A percentile compares a stretch with the other conserved stretches of the same genome.
phyloP scores from a whole-genome alignment of 37 sponge, comb jelly and placozoan species.

The Halichondria panicea region DNA sequence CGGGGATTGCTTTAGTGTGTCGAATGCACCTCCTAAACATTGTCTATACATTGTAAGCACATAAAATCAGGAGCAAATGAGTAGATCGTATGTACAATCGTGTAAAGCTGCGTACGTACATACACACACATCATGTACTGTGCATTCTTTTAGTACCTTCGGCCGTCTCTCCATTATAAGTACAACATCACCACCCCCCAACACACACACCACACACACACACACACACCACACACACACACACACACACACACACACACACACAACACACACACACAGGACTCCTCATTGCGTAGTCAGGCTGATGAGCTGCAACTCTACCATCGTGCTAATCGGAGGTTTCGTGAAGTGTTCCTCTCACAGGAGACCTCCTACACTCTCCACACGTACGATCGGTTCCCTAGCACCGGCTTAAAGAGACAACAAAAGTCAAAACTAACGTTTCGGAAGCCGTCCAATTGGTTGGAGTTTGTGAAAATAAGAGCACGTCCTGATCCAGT shows the following conservation, averaged over 20 bases:
- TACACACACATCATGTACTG: neutral
- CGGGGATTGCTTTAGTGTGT: no score
- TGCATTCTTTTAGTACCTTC: neutral
- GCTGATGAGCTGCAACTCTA: slow-evolving; percentile 71
- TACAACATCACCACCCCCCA: no score
- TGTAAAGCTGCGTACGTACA: neutral
- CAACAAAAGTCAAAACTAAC: slow-evolving; percentile 8
- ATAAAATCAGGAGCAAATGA: no score
- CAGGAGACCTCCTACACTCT: slow-evolving; percentile 44
- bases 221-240: no score
- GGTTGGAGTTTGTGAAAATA: slow-evolving; percentile 34
- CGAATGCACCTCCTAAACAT: no score
- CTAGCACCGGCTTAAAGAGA: neutral
- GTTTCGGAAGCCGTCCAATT: slow-evolving; percentile 63
- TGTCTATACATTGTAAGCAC: no score
- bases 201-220: no score
- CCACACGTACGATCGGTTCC: slow-evolving; percentile 41
- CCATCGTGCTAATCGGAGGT: slow-evolving; percentile 47
- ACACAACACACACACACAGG: slow-evolving; percentile 13
- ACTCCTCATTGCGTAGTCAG: neutral
- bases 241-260: no score
- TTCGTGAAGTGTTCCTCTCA: slow-evolving; percentile 33
- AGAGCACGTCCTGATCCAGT: slow-evolving; percentile 31
- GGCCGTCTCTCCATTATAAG: no score
- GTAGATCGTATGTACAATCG: no score